Conservation (phyloP, 2,888 invertebrate species). For the Frankliniella fusca region DNA sequence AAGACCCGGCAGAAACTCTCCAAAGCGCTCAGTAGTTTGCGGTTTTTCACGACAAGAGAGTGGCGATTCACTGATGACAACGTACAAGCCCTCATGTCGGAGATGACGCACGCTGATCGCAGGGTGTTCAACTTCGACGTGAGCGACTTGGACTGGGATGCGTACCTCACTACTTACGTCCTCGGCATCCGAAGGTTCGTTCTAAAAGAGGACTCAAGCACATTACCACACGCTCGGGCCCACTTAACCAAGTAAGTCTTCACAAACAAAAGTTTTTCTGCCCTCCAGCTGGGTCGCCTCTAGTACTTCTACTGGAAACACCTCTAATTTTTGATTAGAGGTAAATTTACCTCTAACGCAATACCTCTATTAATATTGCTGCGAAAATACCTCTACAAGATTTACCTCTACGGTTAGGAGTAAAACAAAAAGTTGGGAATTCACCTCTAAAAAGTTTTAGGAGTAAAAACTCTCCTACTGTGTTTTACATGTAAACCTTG, state of each 20-base stretch:
- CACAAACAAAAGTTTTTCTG: no score
- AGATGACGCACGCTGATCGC: slow-evolving; percentile 45
- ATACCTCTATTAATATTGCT: no score
- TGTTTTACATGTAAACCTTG: no score
- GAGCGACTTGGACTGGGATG: slow-evolving; percentile 50
- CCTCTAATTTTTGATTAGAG: no score
- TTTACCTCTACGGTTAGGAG: no score
- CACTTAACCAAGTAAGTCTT: slow-evolving; percentile 45
- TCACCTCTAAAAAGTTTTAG: no score
- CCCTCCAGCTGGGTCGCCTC: no score
- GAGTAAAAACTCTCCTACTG: no score
- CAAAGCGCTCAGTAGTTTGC: slow-evolving; percentile 50
- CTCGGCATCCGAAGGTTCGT: slow-evolving; percentile 52
- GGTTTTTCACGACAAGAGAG: slow-evolving; percentile 54
- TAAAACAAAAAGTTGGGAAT: no score
- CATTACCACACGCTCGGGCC: slow-evolving; percentile 46
- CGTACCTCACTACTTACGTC: slow-evolving; percentile 53
- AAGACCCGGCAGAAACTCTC: slow-evolving; percentile 51
- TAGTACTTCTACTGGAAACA: no score
- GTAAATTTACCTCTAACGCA: no score
- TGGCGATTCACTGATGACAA: slow-evolving; percentile 51
- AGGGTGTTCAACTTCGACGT: slow-evolving; percentile 52
- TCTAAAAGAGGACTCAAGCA: slow-evolving; percentile 51
- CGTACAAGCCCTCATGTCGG: slow-evolving; percentile 44
- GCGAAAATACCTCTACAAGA: no score